A percentile compares a stretch with the other conserved stretches of the same genome.
phyloP scores from a whole-genome alignment of 2,888 invertebrate species.

The Drosophila vallismaia region DNA sequence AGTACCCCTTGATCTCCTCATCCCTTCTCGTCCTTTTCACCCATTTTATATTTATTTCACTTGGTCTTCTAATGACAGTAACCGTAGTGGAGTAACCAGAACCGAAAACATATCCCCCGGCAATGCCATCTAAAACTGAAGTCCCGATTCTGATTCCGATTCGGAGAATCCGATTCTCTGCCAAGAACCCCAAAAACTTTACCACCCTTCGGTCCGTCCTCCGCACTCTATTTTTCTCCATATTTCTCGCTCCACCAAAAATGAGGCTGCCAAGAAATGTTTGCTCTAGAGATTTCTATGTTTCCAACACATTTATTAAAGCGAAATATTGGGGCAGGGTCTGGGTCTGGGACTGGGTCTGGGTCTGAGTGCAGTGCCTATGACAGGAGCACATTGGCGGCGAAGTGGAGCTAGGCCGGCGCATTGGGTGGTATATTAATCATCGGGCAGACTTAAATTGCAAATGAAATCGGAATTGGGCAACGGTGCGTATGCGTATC shows the following conservation, averaged over 20 bases:
- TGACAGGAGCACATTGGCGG: conserved; percentile 25
- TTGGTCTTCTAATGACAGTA: conserved; percentile 24
- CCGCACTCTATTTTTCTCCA: conserved; percentile 19
- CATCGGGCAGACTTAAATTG: conserved; percentile 50
- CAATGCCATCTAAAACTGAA: conserved; percentile 18
- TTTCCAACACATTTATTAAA: conserved; percentile 43
- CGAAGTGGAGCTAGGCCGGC: conserved; percentile 1
- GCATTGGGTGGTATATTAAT: conserved; percentile 43
- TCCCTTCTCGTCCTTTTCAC: not conserved
- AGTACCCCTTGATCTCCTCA: not conserved
- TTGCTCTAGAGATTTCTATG: conserved; percentile 47
- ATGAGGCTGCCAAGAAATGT: conserved; percentile 42
- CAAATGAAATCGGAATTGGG: conserved; percentile 50
- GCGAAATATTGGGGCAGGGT: conserved; percentile 13
- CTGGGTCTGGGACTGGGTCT: not conserved
- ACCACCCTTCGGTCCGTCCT: not conserved
- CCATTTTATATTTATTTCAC: conserved; percentile 1
- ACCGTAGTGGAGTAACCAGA: conserved; percentile 22
- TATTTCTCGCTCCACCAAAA: conserved; percentile 9
- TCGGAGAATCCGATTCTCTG: conserved; percentile 10
- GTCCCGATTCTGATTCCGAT: conserved; percentile 36
- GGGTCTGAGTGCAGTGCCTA: conserved; percentile 26
- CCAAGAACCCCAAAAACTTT: conserved; percentile 36
- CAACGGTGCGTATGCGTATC: conserved; percentile 56
- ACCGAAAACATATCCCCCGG: conserved; percentile 36